phyloP scores from a whole-genome alignment of 2,797 vertebrate species.

The Okamejei kenojei region DNA sequence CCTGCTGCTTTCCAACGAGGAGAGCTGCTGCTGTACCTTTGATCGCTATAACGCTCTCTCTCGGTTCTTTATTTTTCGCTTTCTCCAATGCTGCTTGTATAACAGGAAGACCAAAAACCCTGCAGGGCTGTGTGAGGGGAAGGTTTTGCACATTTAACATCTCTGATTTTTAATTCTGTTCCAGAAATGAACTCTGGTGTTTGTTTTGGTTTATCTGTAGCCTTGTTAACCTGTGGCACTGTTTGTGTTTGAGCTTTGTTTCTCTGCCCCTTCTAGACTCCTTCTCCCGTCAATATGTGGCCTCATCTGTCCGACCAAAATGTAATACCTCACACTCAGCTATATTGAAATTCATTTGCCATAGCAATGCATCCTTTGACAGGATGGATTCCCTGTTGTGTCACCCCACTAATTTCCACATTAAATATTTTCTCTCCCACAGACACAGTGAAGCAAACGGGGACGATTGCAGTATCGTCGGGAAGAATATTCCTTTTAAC shows the following conservation, averaged over 20 bases:
- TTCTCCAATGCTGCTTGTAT: neutral
- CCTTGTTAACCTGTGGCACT: slow-evolving; percentile 4
- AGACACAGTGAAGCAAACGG: slow-evolving; percentile 61
- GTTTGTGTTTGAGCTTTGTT: neutral
- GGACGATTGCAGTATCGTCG: slow-evolving; percentile 55
- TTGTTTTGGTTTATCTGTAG: slow-evolving; percentile 4
- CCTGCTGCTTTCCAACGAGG: neutral
- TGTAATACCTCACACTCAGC: slow-evolving; percentile 27
- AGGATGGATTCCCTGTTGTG: neutral
- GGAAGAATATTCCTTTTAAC: slow-evolving; percentile 49
- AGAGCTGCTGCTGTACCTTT: neutral
- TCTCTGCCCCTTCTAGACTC: neutral
- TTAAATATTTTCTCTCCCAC: slow-evolving; percentile 40
- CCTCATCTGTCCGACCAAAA: slow-evolving; percentile 11
- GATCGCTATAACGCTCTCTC: neutral
- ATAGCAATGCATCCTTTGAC: slow-evolving; percentile 41
- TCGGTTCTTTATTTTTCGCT: neutral
- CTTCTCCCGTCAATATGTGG: neutral
- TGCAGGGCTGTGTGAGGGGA: neutral
- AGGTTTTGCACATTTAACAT: neutral
- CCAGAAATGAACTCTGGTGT: neutral
- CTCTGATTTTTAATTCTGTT: neutral
- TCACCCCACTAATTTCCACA: slow-evolving; percentile 34
- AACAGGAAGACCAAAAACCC: neutral
- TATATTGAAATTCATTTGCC: slow-evolving; percentile 43